Evolutionary conservation across 2,888 invertebrate species (phyloP), one percentile per base, ranked within the genome.

Genomic region (Leptura quadrifasciata): DNA sequence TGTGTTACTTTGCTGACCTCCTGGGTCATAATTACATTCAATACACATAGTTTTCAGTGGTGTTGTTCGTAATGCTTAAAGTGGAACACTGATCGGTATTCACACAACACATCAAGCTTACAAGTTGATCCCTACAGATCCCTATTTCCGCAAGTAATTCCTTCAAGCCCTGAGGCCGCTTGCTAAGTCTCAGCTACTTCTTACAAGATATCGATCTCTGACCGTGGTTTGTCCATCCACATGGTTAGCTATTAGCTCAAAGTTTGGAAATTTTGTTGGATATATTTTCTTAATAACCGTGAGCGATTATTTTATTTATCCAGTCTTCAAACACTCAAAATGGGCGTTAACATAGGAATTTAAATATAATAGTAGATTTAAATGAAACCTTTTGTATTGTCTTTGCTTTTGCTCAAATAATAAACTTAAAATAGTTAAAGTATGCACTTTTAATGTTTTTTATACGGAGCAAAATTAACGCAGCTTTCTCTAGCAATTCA

Each of bases 61-160:
- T 77, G 72, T 72, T 76, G 76, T 65, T 64, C 10, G 77, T 57
- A 76, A 80, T 77, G 76, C 77, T 77, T 76, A 67, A 65, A 31
- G 72, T 73, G 76, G 74, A 75, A 80, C 74, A 77, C 74, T 84
- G 85, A 85, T 85, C 84, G 85, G 84, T 84, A 86, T 86, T 87
- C 86, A 85, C 85, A 84, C 83, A 86, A 87, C 86, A 86, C 84
- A 83, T 79, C 84, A 75, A 84, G 86, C 86, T 88, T 87, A 87
- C 85, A 85, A 84, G 84, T 86, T 87, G 86, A 87, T 87, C 87
- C 86, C 80, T 81, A 82, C 83, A 86, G 84, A 88, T 87, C 86
- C 87, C 85, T 81, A 85, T 87, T 87, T 88, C 87, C 87, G 86
- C 85, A 84, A 86, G 86, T 87, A 86, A 86, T 87, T 85, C 86